Base-by-base conservation (phyloP, 2,888 invertebrate genomes). In the Lasioglossum figueresi region DNA sequence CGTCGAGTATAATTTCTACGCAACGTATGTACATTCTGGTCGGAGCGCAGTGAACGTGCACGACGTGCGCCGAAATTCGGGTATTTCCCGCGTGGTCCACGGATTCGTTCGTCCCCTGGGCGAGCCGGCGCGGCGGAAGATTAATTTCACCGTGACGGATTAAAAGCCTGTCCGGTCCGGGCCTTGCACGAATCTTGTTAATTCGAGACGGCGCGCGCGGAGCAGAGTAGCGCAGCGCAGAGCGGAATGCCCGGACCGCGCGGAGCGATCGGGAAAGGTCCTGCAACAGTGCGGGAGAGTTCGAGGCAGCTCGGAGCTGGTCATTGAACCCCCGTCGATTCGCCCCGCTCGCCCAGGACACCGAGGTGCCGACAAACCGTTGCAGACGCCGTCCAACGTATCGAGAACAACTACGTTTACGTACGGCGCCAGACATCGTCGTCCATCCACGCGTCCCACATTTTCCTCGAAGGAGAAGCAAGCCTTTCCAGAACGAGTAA, bases 101-200 rank as follows among this genome's bases (percentile, higher is more conserved):
- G 63, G 63, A 14, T 59, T 76, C 31, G 31, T 31, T 63, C 76
- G 45, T 31, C 31, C 43, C 43, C 48, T 34, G 59, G 43, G 76
- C 19, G 34, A 66, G 2, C 34, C 34, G 10, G 16, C 23, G 6
- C 34, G 19, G 16, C 52, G 52, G 43, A 76, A 63, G 63, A 76
- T 76, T 66, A 66, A 76, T 76, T 76, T 45, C 43, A 37, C 37
- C 43, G 43, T 31, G 63, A 34, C 59, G 27, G 76, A 63, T 76
- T 76, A 63, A 66, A 76, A 66, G 63, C 27, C 34, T 63, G 16
- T 34, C 19, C 43, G 59, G 27, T 45, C 23, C 31, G 45, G 8
- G 37, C 76, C 63, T 43, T n/a, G 31, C 45, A 31, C 63, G 31
- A 31, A 66, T 37, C 27, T 63, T 31, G 76, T 59, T 66, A 76